These are phyloP conservation scores for Ptychadena robeensis DNA, from an alignment of 2,797 vertebrate species.

Conservation along the genomic window DNA sequence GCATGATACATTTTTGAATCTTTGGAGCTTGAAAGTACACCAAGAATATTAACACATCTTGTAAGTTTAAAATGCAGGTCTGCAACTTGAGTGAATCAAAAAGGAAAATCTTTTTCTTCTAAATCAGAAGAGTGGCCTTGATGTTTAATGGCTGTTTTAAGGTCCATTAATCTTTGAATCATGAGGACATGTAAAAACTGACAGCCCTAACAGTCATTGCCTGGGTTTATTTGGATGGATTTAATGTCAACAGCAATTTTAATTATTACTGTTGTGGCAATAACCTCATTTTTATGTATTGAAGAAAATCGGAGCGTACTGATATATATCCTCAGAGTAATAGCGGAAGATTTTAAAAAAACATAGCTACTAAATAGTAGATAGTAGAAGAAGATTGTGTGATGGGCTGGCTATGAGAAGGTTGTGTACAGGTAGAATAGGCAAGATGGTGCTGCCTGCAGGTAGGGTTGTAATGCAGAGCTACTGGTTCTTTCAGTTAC, in stretches of 20 bases:
- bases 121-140: conserved; percentile 71
- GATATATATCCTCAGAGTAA: conserved; percentile 41
- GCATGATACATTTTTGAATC: too few relatives aligned
- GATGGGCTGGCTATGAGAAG: too few relatives aligned
- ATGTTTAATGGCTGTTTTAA: conserved; percentile 79
- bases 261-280: conserved; percentile 72
- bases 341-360: neutral
- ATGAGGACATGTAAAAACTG: conserved; percentile 78
- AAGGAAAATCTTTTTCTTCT: conserved; percentile 71
- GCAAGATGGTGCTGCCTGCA: too few relatives aligned
- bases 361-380: neutral
- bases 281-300: conserved; percentile 69
- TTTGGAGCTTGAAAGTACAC: conserved; percentile 18
- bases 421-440: too few relatives aligned
- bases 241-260: conserved; percentile 73
- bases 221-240: conserved; percentile 75
- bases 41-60: conserved; percentile 78
- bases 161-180: conserved; percentile 82
- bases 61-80: conserved; percentile 74
- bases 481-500: too few relatives aligned
- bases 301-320: conserved; percentile 48
- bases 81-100: conserved; percentile 61
- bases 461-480: too few relatives aligned
- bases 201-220: conserved; percentile 75
- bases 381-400: neutral